phyloP scores from a whole-genome alignment of 2,888 invertebrate species.

The Blastobasis lacticolella region DNA sequence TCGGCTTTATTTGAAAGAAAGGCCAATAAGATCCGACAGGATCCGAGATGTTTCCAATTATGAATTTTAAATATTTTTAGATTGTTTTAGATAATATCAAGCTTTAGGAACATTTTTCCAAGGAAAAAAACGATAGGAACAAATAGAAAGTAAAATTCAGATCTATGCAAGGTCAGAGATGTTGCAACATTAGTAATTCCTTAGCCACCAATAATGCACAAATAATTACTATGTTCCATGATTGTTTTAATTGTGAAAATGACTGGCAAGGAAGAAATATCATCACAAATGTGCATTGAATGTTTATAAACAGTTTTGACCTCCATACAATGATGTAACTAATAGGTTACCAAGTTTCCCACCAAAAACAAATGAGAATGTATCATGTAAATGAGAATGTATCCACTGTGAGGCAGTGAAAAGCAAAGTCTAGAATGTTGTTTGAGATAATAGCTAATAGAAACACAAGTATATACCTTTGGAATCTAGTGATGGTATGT shows the following conservation, averaged over 20 bases:
- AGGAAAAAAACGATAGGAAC: constrained; percentile 19
- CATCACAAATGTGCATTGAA: constrained; percentile 32
- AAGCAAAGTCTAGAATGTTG: too few species aligned
- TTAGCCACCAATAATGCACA: not conserved
- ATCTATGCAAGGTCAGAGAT: constrained; percentile 16
- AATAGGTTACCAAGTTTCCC: constrained; percentile 68
- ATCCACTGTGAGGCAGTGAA: too few species aligned
- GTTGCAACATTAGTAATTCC: not conserved
- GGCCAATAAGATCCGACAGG: too few species aligned
- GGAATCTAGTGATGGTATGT: constrained; percentile 42
- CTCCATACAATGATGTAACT: constrained; percentile 64
- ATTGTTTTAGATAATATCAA: too few species aligned
- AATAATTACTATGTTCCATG: not conserved
- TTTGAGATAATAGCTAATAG: constrained; percentile 4
- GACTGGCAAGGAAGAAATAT: constrained; percentile 8
- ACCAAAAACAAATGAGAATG: constrained; percentile 39
- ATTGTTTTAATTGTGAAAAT: not conserved
- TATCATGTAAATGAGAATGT: not conserved
- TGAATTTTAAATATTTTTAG: too few species aligned
- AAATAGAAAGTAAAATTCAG: constrained; percentile 44
- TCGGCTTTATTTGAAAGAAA: too few species aligned
- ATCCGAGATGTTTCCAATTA: too few species aligned
- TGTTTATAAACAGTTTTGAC: constrained; percentile 70
- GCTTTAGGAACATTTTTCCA: not conserved
- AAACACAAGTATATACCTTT: constrained; percentile 47